Conservation (phyloP, 2,113 vertebrate species). For the Channa maculata region DNA sequence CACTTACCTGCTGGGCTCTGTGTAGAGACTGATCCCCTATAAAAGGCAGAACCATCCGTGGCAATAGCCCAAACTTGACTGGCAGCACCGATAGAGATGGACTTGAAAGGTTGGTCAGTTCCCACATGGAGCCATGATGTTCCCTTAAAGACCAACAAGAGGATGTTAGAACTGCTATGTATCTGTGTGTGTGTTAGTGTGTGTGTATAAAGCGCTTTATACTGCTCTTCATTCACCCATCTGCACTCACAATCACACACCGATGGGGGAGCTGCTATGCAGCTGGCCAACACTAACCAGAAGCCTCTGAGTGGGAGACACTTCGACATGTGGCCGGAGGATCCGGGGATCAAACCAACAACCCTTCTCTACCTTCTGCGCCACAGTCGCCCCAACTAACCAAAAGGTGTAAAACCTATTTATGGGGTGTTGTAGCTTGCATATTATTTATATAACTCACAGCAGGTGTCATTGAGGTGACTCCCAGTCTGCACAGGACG, state of each 20-base stretch:
- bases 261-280: no score
- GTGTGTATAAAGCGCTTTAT: no score
- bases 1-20: conserved; percentile 89
- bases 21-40: conserved; percentile 91
- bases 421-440: not conserved
- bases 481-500: conserved; percentile 92
- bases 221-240: no score
- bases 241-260: no score
- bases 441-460: conserved; percentile 80
- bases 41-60: conserved; percentile 93
- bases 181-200: no score
- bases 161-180: not conserved
- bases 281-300: no score
- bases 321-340: no score
- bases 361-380: no score
- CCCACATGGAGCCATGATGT: conserved; percentile 96
- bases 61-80: conserved; percentile 96
- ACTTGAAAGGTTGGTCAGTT: conserved; percentile 95
- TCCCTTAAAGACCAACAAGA: conserved; percentile 81
- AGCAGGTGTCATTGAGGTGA: conserved; percentile 88
- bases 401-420: conserved; percentile 1
- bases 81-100: conserved; percentile 90
- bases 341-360: no score
- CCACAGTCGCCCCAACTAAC: not conserved
- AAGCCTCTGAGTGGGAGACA: no score